Base-by-base conservation (phyloP, 2,888 invertebrate species). In the Autographa gamma region DNA sequence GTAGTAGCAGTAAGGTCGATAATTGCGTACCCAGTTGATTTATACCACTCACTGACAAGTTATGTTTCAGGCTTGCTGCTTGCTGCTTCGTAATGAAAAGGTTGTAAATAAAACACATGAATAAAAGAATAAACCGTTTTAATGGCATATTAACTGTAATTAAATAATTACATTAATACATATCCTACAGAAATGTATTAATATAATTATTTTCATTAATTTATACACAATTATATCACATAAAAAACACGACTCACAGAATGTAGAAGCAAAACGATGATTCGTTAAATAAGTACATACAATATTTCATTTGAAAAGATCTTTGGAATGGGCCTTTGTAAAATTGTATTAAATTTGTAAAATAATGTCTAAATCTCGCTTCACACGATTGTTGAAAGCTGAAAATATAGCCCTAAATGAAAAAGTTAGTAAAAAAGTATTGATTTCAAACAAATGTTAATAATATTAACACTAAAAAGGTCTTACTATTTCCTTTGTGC, bases 41-140 rank as follows among this genome's bases (percentile, higher is more conserved):
- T 6, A 4, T 6, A 34, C 6, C 34, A 34, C 6, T 25, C 2
- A 25, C 25, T 25, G 3, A 25, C 25, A 25, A 25, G 25, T 25
- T 25, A 34, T 34, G 6, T 4, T 34, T 8, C 0, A 1, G 16
- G 31, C 8, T 60, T 14, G 32, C 59, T 1, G 31, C 13, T n/a
- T 14, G 7, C 13, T 6, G 32, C 11, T 41, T 25, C 13, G 8
- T 19, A 8, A 19, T 11, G 31, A 66, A 41, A 62, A 60, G 71
- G 63, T 67, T 31, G 54, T 9, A 0, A 85, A 81, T 83, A 76
- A 90, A 90, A 90, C 87, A 85, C 82, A 80, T 4, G 62, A 68
- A 84, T 93, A 93, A 92, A 94, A 95, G 94, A 95, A 95, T 95
- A 94, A 93, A 94, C 91, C 92, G 92, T 93, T 91, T 93, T 93